Evolutionary conservation across 2,797 vertebrate species (phyloP).

Genomic region (Scyliorhinus canicula): DNA sequence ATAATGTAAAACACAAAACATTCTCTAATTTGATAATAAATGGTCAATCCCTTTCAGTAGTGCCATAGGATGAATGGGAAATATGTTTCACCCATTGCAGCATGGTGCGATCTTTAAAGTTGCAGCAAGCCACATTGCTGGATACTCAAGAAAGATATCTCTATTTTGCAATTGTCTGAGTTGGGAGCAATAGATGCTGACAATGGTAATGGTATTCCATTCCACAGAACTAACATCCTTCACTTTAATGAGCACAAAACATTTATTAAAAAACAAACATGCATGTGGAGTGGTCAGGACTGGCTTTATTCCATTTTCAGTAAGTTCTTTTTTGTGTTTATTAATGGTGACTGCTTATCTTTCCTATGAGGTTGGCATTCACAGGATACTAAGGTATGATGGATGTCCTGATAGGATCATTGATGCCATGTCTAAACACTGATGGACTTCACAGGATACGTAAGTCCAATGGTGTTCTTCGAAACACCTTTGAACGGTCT

Average conservation of each 20-base stretch:
- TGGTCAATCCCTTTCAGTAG: background rate
- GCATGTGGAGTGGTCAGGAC: background rate
- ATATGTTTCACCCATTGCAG: background rate
- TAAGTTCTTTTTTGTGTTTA: background rate
- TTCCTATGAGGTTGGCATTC: background rate
- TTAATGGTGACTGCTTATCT: background rate
- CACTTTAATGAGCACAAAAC: background rate
- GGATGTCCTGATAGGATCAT: background rate
- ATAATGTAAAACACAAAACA: background rate
- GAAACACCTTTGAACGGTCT: background rate
- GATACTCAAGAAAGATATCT: no score
- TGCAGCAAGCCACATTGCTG: background rate
- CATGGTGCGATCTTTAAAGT: background rate
- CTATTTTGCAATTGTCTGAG: background rate
- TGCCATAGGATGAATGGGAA: background rate
- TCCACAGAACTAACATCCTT: background rate
- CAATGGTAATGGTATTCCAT: background rate
- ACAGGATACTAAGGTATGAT: background rate
- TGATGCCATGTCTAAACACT: conserved; percentile 10
- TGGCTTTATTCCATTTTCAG: conserved; percentile 32
- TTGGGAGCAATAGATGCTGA: background rate
- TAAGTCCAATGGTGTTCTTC: background rate
- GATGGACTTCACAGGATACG: background rate
- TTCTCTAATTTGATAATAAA: background rate
- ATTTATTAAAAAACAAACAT: conserved; percentile 28